Conservation (phyloP, 2,113 vertebrate genomes). For the pig (Sus scrofa) region T2T-Sscrofa CM000817.6:147448501-147449000, state of each 20-base stretch:
- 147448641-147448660: no score
- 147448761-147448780: neutral
- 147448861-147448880: neutral
- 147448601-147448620: no score
- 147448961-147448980: neutral
- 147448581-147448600: no score
- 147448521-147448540: neutral
- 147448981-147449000: neutral
- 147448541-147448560: neutral
- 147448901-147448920: neutral
- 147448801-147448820: neutral
- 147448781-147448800: neutral
- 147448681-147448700: neutral
- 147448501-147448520: neutral
- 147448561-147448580: no score
- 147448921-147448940: neutral
- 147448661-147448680: no score
- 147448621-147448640: no score
- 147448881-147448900: neutral
- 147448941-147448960: neutral
- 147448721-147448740: neutral
- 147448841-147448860: neutral
- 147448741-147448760: neutral
- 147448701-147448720: neutral
- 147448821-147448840: neutral